Percentiles rank a stretch among this genome's conserved stretches.
Conservation (phyloP, 2,888 invertebrate genomes). For the Pterobdella sp. region DNA sequence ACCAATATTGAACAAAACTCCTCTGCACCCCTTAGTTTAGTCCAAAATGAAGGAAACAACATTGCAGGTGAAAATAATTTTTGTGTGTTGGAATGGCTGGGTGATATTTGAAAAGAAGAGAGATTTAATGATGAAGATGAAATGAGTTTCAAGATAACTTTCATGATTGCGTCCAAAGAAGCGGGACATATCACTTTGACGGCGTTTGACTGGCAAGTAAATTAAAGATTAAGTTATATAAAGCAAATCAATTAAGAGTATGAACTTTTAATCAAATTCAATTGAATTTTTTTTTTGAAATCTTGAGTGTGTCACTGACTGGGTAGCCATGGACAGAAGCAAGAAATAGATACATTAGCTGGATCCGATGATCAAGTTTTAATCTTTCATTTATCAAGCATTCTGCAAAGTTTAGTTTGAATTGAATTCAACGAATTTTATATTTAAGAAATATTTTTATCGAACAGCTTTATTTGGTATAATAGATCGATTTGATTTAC, state of each 20-base stretch:
- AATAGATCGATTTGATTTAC: too few species aligned
- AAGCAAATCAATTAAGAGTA: too few species aligned
- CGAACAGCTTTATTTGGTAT: too few species aligned
- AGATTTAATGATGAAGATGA: background rate
- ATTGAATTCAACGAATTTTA: too few species aligned
- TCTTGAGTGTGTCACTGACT: too few species aligned
- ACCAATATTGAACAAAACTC: background rate
- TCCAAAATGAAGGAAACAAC: background rate
- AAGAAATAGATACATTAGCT: background rate
- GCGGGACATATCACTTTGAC: constrained; percentile 11
- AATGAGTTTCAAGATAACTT: background rate
- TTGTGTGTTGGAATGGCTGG: background rate
- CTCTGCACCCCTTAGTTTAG: background rate
- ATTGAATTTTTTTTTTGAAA: too few species aligned
- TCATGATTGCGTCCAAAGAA: background rate
- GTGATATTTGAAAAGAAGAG: background rate
- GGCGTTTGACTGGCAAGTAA: background rate
- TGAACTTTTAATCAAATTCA: too few species aligned
- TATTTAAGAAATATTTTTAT: too few species aligned
- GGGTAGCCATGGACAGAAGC: constrained; percentile 2
- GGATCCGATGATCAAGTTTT: background rate
- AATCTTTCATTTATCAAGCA: background rate
- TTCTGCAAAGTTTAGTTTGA: background rate
- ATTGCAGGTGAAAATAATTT: background rate
- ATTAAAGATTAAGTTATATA: too few species aligned